phyloP scores from a whole-genome alignment of 2,888 invertebrate species.

The Tuta absoluta region DNA sequence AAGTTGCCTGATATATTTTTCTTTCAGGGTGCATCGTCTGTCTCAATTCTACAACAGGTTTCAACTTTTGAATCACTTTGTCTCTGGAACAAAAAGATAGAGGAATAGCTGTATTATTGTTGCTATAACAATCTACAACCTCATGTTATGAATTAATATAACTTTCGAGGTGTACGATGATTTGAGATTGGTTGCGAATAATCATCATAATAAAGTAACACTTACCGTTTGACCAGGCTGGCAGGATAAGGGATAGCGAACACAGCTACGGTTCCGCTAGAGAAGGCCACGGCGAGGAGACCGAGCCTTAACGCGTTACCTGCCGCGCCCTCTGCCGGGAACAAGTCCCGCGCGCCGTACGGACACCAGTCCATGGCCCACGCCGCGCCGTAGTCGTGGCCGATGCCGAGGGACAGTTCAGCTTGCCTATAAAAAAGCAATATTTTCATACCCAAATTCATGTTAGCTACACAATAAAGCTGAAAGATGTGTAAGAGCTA shows the following conservation, averaged over 20 bases:
- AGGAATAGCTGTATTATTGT: too few species aligned
- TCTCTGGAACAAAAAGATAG: constrained; percentile 63
- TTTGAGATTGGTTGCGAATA: too few species aligned
- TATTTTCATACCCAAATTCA: too few species aligned
- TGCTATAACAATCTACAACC: too few species aligned
- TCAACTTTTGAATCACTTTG: constrained; percentile 61
- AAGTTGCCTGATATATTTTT: constrained; percentile 71
- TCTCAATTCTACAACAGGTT: constrained; percentile 73
- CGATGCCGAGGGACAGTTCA: constrained; percentile 79
- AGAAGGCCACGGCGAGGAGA: constrained; percentile 85
- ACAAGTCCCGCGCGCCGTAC: constrained; percentile 82
- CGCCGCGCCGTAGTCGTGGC: constrained; percentile 83
- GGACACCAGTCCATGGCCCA: constrained; percentile 90
- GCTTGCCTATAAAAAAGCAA: constrained; percentile 47
- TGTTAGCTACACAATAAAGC: too few species aligned
- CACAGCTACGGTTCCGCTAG: constrained; percentile 83
- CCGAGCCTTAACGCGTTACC: constrained; percentile 77
- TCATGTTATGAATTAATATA: too few species aligned
- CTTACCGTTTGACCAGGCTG: constrained; percentile 51
- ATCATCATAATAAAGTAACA: constrained; percentile 27
- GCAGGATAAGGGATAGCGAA: constrained; percentile 80
- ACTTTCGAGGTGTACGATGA: too few species aligned
- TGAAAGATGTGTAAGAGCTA: too few species aligned
- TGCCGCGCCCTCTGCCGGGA: constrained; percentile 28
- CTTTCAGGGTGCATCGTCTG: constrained; percentile 45